phyloP scores from a whole-genome alignment of 2,797 vertebrate species.

The Aldrovandia affinis region DNA sequence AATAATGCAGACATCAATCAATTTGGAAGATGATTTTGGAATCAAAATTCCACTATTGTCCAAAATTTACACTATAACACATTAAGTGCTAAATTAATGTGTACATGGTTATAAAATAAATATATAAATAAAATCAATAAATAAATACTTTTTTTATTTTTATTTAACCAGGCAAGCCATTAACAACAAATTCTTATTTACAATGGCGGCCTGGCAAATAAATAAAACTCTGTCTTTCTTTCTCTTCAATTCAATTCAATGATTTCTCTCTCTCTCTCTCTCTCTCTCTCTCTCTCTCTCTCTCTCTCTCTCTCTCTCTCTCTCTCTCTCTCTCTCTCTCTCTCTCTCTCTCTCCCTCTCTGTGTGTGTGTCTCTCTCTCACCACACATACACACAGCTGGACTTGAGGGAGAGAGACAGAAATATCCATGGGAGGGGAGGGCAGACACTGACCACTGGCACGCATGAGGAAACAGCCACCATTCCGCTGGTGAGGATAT shows the following conservation, averaged over 20 bases:
- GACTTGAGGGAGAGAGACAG: conserved; percentile 46
- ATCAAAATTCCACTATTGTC: no score
- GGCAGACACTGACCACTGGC: conserved; percentile 74
- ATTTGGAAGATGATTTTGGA: no score
- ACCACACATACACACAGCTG: not conserved
- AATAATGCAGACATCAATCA: no score
- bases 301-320: conserved; percentile 27
- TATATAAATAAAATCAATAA: no score
- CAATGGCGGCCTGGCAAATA: no score
- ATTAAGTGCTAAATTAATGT: no score
- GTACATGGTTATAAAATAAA: no score
- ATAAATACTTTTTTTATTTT: no score
- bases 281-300: conserved; percentile 27
- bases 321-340: not conserved
- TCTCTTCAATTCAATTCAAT: conserved; percentile 13
- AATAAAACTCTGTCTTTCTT: not conserved
- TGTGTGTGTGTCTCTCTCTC: no score
- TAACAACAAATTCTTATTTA: no score
- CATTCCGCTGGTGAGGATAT: conserved; percentile 65
- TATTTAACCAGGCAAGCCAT: no score
- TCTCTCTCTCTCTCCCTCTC: conserved; percentile 25
- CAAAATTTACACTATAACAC: no score
- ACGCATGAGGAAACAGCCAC: conserved; percentile 76
- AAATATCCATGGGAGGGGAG: conserved; percentile 81
- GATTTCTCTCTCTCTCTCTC: conserved; percentile 6